Percentiles rank a stretch among this genome's conserved stretches.
Evolutionary conservation across 2,888 invertebrate species (phyloP).

Genomic region (Agriopis leucophaearia): DNA sequence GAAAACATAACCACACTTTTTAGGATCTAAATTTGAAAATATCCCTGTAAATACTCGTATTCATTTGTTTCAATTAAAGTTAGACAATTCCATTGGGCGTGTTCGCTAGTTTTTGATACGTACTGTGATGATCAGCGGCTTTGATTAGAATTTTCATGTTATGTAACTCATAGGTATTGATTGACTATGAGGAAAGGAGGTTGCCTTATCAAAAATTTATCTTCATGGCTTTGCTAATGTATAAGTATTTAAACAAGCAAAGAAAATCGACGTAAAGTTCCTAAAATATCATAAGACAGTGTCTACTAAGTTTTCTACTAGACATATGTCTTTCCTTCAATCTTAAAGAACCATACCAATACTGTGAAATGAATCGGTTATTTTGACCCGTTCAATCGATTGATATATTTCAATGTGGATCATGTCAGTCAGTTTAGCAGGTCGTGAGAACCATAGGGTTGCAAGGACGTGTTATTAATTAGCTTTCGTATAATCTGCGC

Average conservation of each 20-base stretch:
- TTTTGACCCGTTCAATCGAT: too few species aligned
- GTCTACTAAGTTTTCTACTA: too few species aligned
- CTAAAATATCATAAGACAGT: background rate
- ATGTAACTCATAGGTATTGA: constrained; percentile 69
- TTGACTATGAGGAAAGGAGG: constrained; percentile 54
- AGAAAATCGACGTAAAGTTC: background rate
- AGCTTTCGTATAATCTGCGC: too few species aligned
- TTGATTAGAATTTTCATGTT: constrained; percentile 51
- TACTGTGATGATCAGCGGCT: constrained; percentile 10
- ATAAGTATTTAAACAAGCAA: background rate
- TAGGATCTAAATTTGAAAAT: constrained; percentile 36
- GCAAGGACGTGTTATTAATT: too few species aligned
- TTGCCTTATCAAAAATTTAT: constrained; percentile 42
- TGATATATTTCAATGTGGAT: too few species aligned
- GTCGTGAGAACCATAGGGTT: too few species aligned
- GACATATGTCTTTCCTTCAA: too few species aligned
- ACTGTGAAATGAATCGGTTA: too few species aligned
- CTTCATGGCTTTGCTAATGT: constrained; percentile 9
- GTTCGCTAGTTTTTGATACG: background rate
- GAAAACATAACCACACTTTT: constrained; percentile 44
- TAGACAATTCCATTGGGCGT: background rate
- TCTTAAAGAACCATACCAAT: too few species aligned
- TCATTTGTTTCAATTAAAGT: constrained; percentile 38
- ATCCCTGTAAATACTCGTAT: constrained; percentile 6
- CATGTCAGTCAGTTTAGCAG: too few species aligned